These are phyloP conservation scores for Trachelus stipa DNA, from an alignment of 2,888 invertebrate genomes.

Conservation along the genomic window DNA sequence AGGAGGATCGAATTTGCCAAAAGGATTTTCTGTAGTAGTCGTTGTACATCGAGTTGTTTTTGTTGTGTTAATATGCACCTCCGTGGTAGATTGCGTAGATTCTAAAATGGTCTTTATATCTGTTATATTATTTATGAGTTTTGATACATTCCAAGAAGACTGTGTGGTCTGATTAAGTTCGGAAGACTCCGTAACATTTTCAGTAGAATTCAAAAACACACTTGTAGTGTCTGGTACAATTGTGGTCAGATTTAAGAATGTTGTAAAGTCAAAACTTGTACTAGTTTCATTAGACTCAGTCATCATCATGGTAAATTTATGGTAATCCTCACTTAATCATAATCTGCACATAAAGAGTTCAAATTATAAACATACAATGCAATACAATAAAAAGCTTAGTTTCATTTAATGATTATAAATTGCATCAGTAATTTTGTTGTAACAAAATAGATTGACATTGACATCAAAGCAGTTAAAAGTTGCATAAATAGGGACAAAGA, in stretches of 20 bases:
- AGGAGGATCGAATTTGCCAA: slow-evolving; percentile 61
- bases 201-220: not conserved
- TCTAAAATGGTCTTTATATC: not conserved
- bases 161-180: slow-evolving; percentile 18
- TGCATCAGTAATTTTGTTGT: not conserved
- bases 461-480: not conserved
- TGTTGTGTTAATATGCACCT: slow-evolving; percentile 16
- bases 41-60: slow-evolving; percentile 32
- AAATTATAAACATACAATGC: not conserved
- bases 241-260: not conserved
- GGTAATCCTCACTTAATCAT: not conserved
- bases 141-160: slow-evolving; percentile 34
- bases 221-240: not conserved
- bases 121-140: slow-evolving; percentile 32
- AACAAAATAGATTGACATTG: not conserved
- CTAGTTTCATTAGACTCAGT: not conserved
- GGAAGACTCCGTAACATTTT: not conserved
- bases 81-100: not conserved
- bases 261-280: not conserved
- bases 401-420: not conserved
- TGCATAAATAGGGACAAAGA: not conserved
- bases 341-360: not conserved
- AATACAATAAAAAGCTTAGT: not conserved
- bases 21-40: slow-evolving; percentile 54
- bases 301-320: not conserved